Evolutionary conservation across 2,113 vertebrate genomes (phyloP).

Genomic region (Notothenia rossii): DNA sequence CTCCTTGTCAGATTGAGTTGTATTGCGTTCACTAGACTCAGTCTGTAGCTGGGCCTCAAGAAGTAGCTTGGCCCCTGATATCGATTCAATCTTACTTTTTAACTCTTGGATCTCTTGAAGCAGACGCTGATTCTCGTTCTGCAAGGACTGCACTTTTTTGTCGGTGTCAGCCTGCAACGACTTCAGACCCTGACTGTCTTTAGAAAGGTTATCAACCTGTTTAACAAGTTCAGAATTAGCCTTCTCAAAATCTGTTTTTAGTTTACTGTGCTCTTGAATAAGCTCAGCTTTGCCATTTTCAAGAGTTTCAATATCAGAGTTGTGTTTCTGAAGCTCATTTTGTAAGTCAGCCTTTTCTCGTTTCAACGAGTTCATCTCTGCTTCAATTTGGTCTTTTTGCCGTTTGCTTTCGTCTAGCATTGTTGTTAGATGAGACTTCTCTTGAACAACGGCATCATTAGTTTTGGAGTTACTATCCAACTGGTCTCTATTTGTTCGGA

Average conservation of each 20-base stretch:
- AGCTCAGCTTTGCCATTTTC: constrained; percentile 77
- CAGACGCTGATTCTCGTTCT: constrained; percentile 76
- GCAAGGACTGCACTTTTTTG: constrained; percentile 59
- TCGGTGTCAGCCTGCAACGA: constrained; percentile 74
- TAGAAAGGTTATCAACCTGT: constrained; percentile 79
- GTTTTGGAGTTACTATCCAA: constrained; percentile 77
- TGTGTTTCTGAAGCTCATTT: constrained; percentile 78
- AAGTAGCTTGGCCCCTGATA: constrained; percentile 79
- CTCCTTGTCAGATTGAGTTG: constrained; percentile 72
- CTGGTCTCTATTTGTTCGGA: constrained; percentile 80
- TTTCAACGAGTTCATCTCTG: constrained; percentile 71
- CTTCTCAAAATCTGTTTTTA: constrained; percentile 73
- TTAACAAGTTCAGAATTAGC: constrained; percentile 70
- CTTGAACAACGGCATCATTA: constrained; percentile 78
- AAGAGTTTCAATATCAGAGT: constrained; percentile 79
- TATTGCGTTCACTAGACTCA: constrained; percentile 78
- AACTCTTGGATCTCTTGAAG: constrained; percentile 70
- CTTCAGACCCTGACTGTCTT: constrained; percentile 73
- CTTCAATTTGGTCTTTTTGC: constrained; percentile 73
- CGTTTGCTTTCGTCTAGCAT: constrained; percentile 82
- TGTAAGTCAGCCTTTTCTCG: constrained; percentile 78
- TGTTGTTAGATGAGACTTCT: constrained; percentile 79
- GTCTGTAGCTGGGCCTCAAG: constrained; percentile 77
- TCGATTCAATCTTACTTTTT: constrained; percentile 73
- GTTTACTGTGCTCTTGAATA: constrained; percentile 78